phyloP scores from a whole-genome alignment of 2,113 vertebrate genomes.

The Corythoichthys intestinalis region DNA sequence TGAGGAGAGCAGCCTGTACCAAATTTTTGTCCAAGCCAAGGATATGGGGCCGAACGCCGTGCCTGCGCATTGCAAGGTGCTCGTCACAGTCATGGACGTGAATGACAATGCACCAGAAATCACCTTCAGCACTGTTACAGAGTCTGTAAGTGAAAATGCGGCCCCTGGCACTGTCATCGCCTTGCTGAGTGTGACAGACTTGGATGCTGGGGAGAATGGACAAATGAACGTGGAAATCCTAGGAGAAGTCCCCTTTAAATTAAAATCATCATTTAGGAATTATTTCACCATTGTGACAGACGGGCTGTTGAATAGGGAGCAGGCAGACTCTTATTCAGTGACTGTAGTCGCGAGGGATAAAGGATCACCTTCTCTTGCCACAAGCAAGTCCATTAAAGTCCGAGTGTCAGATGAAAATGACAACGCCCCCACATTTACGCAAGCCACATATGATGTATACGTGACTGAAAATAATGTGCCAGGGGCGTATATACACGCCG shows the following conservation, averaged over 20 bases:
- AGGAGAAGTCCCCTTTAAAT: slow-evolving; percentile 89
- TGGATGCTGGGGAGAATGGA: slow-evolving; percentile 90
- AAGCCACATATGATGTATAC: slow-evolving; percentile 88
- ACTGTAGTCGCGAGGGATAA: slow-evolving; percentile 88
- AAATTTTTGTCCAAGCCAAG: slow-evolving; percentile 95
- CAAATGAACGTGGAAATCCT: slow-evolving; percentile 91
- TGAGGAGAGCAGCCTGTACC: slow-evolving; percentile 88
- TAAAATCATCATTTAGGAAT: slow-evolving; percentile 92
- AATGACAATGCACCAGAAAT: slow-evolving; percentile 97
- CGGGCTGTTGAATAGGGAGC: slow-evolving; percentile 88
- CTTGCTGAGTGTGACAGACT: slow-evolving; percentile 90
- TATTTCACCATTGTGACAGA: slow-evolving; percentile 95
- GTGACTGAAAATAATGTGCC: slow-evolving; percentile 98
- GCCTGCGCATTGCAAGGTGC: slow-evolving; percentile 93
- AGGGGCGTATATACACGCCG: slow-evolving; percentile 93
- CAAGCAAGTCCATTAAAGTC: slow-evolving; percentile 89
- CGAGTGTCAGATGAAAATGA: slow-evolving; percentile 95
- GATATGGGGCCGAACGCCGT: slow-evolving; percentile 95
- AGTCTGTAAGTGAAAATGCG: slow-evolving; percentile 90
- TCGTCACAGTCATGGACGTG: slow-evolving; percentile 85
- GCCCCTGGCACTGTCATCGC: slow-evolving; percentile 92
- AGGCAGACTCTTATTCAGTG: slow-evolving; percentile 85
- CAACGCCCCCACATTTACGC: slow-evolving; percentile 91
- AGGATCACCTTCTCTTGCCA: slow-evolving; percentile 83
- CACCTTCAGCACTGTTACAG: slow-evolving; percentile 93